Percentiles rank a stretch among this genome's conserved stretches.
These are phyloP conservation scores for Alcedo atthis DNA, from an alignment of 2,797 vertebrate species.

Conservation along the genomic window DNA sequence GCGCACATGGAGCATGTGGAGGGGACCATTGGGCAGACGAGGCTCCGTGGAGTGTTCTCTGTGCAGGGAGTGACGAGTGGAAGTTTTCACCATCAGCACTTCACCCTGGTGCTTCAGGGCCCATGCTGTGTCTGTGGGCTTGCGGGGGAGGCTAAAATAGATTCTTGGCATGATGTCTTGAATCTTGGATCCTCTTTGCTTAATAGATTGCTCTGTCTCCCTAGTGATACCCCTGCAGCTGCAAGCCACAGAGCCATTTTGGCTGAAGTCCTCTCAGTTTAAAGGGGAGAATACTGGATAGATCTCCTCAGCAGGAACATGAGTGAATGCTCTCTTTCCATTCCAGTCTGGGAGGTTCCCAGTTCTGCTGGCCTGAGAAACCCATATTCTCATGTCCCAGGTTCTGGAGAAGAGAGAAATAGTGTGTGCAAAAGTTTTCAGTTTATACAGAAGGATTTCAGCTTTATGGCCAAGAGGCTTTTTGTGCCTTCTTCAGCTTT, in stretches of 20 bases:
- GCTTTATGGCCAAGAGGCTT: not conserved
- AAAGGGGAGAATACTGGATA: not conserved
- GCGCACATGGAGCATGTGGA: fast-evolving
- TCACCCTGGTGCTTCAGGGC: not conserved
- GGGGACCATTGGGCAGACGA: fast-evolving
- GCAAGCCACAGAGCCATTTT: conserved; percentile 52
- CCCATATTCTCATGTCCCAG: not conserved
- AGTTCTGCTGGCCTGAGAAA: not conserved
- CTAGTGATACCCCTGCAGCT: conserved; percentile 53
- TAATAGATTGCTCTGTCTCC: conserved; percentile 55
- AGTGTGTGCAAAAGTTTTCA: not conserved
- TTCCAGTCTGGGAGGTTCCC: not conserved
- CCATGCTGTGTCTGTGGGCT: not conserved
- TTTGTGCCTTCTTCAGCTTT: conserved; percentile 14
- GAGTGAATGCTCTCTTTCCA: conserved; percentile 23
- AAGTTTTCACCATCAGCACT: not conserved
- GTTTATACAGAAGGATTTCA: conserved; percentile 1
- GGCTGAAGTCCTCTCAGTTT: conserved; percentile 37
- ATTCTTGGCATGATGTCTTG: conserved; percentile 22
- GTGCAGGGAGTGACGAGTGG: not conserved
- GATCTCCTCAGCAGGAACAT: not conserved
- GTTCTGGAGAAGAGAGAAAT: conserved; percentile 10
- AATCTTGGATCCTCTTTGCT: conserved; percentile 33
- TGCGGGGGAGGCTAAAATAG: conserved; percentile 10
- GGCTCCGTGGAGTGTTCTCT: not conserved